Evolutionary conservation across 2,888 invertebrate species (phyloP).

Genomic region (Microdon myrmicae): DNA sequence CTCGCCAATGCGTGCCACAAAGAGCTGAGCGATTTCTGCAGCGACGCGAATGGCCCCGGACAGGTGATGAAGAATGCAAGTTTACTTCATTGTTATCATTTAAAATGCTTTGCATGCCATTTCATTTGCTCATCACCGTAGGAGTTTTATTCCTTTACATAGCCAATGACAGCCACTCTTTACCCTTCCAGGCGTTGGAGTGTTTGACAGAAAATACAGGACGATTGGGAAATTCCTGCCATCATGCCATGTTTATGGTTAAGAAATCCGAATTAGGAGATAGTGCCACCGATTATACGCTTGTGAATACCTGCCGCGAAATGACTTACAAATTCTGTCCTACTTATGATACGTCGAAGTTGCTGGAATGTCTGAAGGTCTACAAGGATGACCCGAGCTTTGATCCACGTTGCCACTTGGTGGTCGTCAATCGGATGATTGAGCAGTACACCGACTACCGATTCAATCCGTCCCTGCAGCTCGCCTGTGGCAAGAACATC

Average conservation of each 20-base stretch:
- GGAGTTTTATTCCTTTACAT: background rate
- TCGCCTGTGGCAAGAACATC: slow-evolving; percentile 85
- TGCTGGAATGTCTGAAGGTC: slow-evolving; percentile 81
- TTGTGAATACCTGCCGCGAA: slow-evolving; percentile 84
- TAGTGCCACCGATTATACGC: slow-evolving; percentile 86
- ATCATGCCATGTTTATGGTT: slow-evolving; percentile 83
- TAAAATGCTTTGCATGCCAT: slow-evolving; percentile 8
- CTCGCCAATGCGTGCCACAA: slow-evolving; percentile 82
- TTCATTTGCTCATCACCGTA: background rate
- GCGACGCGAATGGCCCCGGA: slow-evolving; percentile 74
- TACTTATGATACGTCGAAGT: slow-evolving; percentile 74
- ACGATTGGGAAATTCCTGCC: slow-evolving; percentile 76
- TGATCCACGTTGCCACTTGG: slow-evolving; percentile 82
- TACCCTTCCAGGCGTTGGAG: slow-evolving; percentile 76
- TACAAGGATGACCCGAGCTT: slow-evolving; percentile 82
- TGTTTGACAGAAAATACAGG: slow-evolving; percentile 77
- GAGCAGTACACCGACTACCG: slow-evolving; percentile 91
- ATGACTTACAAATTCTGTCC: slow-evolving; percentile 89
- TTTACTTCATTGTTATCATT: too few relatives aligned
- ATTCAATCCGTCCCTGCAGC: slow-evolving; percentile 85
- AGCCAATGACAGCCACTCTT: background rate
- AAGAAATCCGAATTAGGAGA: slow-evolving; percentile 87
- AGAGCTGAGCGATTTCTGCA: slow-evolving; percentile 82
- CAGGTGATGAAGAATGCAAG: slow-evolving; percentile 67
- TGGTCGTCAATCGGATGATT: slow-evolving; percentile 88